Evolutionary conservation across 2,113 vertebrate species (phyloP), one percentile per base, ranked within the genome.

Genomic region (Spheniscus mendiculus): DNA sequence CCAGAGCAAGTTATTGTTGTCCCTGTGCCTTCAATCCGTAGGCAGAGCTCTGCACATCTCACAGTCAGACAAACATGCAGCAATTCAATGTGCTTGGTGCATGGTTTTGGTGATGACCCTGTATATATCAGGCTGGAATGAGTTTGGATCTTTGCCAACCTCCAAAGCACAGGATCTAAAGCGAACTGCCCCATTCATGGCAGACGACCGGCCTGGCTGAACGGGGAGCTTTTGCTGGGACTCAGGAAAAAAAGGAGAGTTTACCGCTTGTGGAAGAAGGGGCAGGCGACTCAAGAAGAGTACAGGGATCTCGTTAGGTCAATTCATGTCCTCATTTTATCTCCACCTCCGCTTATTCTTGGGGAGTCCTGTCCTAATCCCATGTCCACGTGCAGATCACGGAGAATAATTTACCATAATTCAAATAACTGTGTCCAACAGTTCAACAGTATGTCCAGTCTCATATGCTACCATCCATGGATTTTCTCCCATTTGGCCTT

Each of bases 21-120:
- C 55, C 50, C 15, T 36, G 32, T 70, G 29, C 66, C 44, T 45
- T 85, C 55, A 19, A 36, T 82, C 58, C 66, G 47, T 7, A 77
- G 70, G 38, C 59, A 82, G 34, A 78, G 44, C 74, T 88, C 63
- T 0, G 2, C 34, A 50, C 21, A 45, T 45, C 71, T 89, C 1
- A 0, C 25, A 83, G 67, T 14, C 0, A 2, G 40, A 73, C 38
- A 83, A 76, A 70, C 26, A 40, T 0, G 1, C 21, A 45, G 61
- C 26, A 83, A 80, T 66, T 87, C 71, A 18, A 2, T n/a, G n/a
- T 74, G 32, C 42, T 78, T 62, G 42, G 56, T 74, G 29, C 17
- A 23, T 22, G 9, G 42, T 69, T 87, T 72, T 89, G 30, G 53
- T 87, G 83, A 89, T 30, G 53, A 70, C 6, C 26, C 44, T 80